phyloP scores from a whole-genome alignment of 2,113 vertebrate species.

The Chaenocephalus aceratus region DNA sequence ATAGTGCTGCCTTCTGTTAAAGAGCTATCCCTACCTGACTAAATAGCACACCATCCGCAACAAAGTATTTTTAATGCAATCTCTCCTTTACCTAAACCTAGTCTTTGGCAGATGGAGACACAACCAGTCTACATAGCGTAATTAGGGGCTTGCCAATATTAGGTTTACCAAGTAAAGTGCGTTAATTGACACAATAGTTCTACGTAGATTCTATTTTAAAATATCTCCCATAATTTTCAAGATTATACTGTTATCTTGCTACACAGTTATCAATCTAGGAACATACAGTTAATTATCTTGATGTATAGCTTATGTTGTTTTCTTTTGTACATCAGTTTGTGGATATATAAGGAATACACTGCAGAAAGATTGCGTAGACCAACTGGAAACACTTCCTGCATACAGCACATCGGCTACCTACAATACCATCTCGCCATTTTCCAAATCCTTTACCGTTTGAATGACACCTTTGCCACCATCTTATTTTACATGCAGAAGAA shows the following conservation, averaged over 20 bases:
- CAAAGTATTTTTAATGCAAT: slow-evolving; percentile 15
- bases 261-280: slow-evolving; percentile 69
- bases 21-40: slow-evolving; percentile 27
- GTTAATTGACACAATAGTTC: slow-evolving; percentile 72
- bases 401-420: slow-evolving; percentile 13
- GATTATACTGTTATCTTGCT: slow-evolving; percentile 60
- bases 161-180: slow-evolving; percentile 80
- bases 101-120: slow-evolving; percentile 81
- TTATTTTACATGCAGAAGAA: slow-evolving; percentile 46
- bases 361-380: slow-evolving; percentile 36
- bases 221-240: slow-evolving; percentile 50
- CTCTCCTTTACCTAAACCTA: slow-evolving; percentile 40
- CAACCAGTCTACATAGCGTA: slow-evolving; percentile 57
- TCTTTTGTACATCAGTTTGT: slow-evolving; percentile 62
- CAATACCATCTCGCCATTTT: neutral
- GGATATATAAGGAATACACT: slow-evolving; percentile 64
- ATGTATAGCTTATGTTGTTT: slow-evolving; percentile 61
- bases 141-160: slow-evolving; percentile 58
- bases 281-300: slow-evolving; percentile 56
- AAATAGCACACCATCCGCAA: slow-evolving; percentile 31
- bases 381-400: slow-evolving; percentile 20
- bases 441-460: neutral
- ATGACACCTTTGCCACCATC: slow-evolving; percentile 18
- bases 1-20: slow-evolving; percentile 35
- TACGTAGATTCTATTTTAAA: slow-evolving; percentile 66